These are phyloP conservation scores for Ruditapes philippinarum DNA, from an alignment of 1,140 invertebrate species.

Conservation along the genomic window DNA sequence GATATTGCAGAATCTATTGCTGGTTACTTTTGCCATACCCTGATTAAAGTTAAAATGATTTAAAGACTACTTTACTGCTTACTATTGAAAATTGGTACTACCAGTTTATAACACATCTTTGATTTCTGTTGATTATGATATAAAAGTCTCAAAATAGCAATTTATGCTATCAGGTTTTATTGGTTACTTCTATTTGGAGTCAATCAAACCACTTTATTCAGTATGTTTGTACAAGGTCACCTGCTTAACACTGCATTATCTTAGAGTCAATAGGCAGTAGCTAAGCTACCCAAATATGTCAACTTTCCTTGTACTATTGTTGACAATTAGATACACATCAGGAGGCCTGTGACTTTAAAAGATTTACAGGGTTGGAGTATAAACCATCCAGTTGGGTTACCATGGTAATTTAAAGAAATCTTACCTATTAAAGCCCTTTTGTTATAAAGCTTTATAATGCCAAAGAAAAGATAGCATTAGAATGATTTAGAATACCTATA, in stretches of 20 bases:
- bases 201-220: not conserved
- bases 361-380: not conserved
- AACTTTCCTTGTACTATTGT: not conserved
- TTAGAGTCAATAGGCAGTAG: conserved; percentile 17
- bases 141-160: not conserved
- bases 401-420: too few species aligned
- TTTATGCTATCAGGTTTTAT: not conserved
- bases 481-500: too few species aligned
- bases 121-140: not conserved
- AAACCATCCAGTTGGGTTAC: too few species aligned
- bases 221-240: conserved; percentile 3
- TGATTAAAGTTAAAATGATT: too few species aligned
- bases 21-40: too few species aligned
- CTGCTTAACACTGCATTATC: conserved; percentile 14
- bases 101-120: too few species aligned
- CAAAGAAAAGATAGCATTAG: too few species aligned
- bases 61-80: too few species aligned
- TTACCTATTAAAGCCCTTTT: too few species aligned
- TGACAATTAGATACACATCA: not conserved
- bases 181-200: not conserved
- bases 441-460: too few species aligned
- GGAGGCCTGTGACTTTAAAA: not conserved
- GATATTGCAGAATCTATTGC: too few species aligned
- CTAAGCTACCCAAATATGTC: not conserved
- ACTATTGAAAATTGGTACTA: too few species aligned